phyloP scores from a whole-genome alignment of 2,888 invertebrate genomes.

The Oscheius sp. region DNA sequence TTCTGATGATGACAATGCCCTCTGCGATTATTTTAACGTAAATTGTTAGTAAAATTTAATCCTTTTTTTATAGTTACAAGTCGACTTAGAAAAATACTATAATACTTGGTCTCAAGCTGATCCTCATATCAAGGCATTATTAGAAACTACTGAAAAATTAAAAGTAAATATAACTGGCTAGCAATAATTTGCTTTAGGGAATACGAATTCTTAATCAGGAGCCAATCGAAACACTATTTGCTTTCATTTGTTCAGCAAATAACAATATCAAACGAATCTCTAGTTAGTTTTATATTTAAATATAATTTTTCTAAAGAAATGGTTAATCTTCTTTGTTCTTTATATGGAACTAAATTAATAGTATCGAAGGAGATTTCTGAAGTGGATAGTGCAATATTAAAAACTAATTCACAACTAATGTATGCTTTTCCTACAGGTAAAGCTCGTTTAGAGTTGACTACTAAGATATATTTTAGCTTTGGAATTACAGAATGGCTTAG shows the following conservation, averaged over 20 bases:
- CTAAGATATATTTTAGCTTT: constrained; percentile 1
- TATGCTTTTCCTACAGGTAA: constrained; percentile 30
- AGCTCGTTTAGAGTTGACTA: background rate
- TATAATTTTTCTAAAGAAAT: constrained; percentile 40
- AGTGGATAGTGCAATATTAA: background rate
- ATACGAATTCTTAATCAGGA: constrained; percentile 91
- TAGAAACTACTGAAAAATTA: constrained; percentile 25
- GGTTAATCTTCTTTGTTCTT: constrained; percentile 80
- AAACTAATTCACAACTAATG: constrained; percentile 16
- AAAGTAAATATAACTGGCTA: constrained; percentile 1
- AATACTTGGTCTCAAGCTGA: constrained; percentile 46
- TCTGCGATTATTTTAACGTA: constrained; percentile 12
- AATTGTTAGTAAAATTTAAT: background rate
- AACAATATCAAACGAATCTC: constrained; percentile 83
- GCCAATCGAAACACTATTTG: constrained; percentile 89
- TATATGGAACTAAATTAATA: constrained; percentile 78
- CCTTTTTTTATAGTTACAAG: constrained; percentile 37
- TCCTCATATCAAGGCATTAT: constrained; percentile 37
- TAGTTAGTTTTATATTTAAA: constrained; percentile 37
- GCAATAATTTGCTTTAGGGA: constrained; percentile 74
- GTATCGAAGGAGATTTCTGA: constrained; percentile 31
- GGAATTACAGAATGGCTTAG: background rate
- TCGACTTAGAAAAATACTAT: constrained; percentile 51
- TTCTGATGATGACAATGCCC: background rate
- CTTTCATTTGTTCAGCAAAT: constrained; percentile 96